These are phyloP conservation scores for Apoda limacodes DNA, from an alignment of 2,888 invertebrate genomes.

Conservation along the genomic window DNA sequence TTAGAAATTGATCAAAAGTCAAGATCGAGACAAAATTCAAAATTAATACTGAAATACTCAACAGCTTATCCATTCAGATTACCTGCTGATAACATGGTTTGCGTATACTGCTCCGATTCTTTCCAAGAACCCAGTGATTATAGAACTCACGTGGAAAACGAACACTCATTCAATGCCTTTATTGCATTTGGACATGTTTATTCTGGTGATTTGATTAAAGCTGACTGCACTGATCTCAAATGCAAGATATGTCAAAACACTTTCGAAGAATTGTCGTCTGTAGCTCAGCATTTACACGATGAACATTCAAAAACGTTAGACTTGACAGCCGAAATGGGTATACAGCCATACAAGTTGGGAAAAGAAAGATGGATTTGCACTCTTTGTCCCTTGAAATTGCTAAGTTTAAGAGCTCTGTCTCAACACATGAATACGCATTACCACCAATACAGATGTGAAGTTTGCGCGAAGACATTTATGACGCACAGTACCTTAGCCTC, in stretches of 20 bases:
- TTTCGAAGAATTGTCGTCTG: slow-evolving; percentile 23
- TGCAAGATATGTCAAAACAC: slow-evolving; percentile 33
- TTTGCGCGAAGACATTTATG: slow-evolving; percentile 27
- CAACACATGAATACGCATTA: slow-evolving; percentile 41
- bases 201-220: slow-evolving; percentile 19
- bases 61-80: slow-evolving; percentile 49
- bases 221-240: slow-evolving; percentile 38
- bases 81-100: slow-evolving; percentile 36
- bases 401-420: slow-evolving; percentile 33
- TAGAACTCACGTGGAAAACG: slow-evolving; percentile 35
- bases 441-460: slow-evolving; percentile 42
- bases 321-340: slow-evolving; percentile 29
- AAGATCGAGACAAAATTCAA: slow-evolving; percentile 45
- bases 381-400: slow-evolving; percentile 29
- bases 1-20: slow-evolving; percentile 43
- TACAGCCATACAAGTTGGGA: slow-evolving; percentile 37
- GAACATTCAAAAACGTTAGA: slow-evolving; percentile 30
- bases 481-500: slow-evolving; percentile 23
- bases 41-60: slow-evolving; percentile 39
- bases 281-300: slow-evolving; percentile 29
- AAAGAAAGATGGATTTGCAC: slow-evolving; percentile 33
- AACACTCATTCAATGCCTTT: slow-evolving; percentile 30
- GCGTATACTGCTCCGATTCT: slow-evolving; percentile 42
- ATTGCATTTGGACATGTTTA: not conserved
- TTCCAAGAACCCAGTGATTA: slow-evolving; percentile 32